phyloP scores from a whole-genome alignment of 2,888 invertebrate species.

The Drosophila percnosoma region DNA sequence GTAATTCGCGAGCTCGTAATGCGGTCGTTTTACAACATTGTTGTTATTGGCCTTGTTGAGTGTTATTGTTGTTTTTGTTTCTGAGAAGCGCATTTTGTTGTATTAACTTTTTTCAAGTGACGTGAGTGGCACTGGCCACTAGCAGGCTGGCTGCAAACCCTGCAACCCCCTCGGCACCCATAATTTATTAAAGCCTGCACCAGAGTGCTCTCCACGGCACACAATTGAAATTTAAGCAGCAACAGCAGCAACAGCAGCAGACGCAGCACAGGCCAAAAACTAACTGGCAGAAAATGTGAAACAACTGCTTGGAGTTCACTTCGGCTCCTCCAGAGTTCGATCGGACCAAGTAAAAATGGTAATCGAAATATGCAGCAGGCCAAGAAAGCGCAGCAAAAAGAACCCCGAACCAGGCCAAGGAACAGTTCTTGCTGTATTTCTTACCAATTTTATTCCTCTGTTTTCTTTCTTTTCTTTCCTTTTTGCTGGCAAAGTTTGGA shows the following conservation, averaged over 20 bases:
- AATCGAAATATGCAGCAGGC: constrained; percentile 71
- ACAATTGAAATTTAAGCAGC: constrained; percentile 79
- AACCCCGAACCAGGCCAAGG: constrained; percentile 34
- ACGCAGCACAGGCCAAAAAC: constrained; percentile 26
- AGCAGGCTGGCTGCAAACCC: constrained; percentile 18
- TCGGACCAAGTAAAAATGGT: constrained; percentile 63
- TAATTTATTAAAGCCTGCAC: constrained; percentile 82
- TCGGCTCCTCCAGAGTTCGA: constrained; percentile 36
- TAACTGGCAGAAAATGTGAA: constrained; percentile 71
- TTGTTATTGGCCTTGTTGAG: constrained; percentile 55
- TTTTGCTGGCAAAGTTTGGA: constrained; percentile 60
- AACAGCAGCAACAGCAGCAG: constrained; percentile 53
- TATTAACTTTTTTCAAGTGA: constrained; percentile 77
- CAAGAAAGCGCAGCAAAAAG: constrained; percentile 32
- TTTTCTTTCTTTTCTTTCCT: constrained; percentile 13
- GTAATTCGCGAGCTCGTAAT: constrained; percentile 81
- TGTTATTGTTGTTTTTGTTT: constrained; percentile 56
- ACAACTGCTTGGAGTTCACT: constrained; percentile 41
- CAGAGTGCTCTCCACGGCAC: constrained; percentile 73
- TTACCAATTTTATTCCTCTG: constrained; percentile 39
- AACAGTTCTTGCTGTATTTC: constrained; percentile 53
- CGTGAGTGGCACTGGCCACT: constrained; percentile 59
- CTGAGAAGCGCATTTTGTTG: constrained; percentile 72
- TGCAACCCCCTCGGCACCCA: constrained; percentile 37
- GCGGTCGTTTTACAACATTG: constrained; percentile 69